Conservation (phyloP, 2,888 invertebrate species). For the Stenchaetothrips biformis region DNA sequence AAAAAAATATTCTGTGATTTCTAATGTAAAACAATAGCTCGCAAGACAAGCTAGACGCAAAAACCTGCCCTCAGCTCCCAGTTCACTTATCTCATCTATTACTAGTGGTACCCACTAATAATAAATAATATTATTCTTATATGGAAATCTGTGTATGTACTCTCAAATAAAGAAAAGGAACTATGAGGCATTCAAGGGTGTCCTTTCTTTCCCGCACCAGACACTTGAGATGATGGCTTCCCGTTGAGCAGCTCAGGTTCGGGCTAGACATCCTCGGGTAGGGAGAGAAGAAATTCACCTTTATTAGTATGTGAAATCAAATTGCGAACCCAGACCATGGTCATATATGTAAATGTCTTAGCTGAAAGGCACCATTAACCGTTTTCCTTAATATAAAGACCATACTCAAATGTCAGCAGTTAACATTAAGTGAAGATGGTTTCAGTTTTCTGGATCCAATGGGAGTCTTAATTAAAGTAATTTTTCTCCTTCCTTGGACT, state of each 20-base stretch:
- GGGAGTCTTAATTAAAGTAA: too few relatives aligned
- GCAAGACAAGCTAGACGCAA: too few relatives aligned
- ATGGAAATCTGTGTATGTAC: not conserved
- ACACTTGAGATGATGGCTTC: conserved; percentile 27
- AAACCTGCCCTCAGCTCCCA: not conserved
- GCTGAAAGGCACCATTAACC: too few relatives aligned
- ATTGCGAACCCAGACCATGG: not conserved
- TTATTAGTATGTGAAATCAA: conserved; percentile 32
- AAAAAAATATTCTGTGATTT: too few relatives aligned
- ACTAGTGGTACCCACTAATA: not conserved
- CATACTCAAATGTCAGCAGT: too few relatives aligned
- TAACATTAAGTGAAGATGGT: too few relatives aligned
- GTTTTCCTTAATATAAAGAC: too few relatives aligned
- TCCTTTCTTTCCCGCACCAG: conserved; percentile 20
- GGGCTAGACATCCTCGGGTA: conserved; percentile 36
- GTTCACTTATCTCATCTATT: not conserved
- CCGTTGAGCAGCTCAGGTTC: conserved; percentile 34
- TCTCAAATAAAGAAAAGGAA: not conserved
- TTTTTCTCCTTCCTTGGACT: too few relatives aligned
- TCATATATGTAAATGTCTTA: too few relatives aligned
- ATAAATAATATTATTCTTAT: not conserved
- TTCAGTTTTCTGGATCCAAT: too few relatives aligned
- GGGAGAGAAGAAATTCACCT: conserved; percentile 37
- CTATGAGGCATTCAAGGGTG: conserved; percentile 1
- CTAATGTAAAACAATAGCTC: too few relatives aligned